A percentile compares a stretch with the other conserved stretches of the same genome.
Evolutionary conservation across 1,140 invertebrate species (phyloP).

Genomic region (Delia radicum): DNA sequence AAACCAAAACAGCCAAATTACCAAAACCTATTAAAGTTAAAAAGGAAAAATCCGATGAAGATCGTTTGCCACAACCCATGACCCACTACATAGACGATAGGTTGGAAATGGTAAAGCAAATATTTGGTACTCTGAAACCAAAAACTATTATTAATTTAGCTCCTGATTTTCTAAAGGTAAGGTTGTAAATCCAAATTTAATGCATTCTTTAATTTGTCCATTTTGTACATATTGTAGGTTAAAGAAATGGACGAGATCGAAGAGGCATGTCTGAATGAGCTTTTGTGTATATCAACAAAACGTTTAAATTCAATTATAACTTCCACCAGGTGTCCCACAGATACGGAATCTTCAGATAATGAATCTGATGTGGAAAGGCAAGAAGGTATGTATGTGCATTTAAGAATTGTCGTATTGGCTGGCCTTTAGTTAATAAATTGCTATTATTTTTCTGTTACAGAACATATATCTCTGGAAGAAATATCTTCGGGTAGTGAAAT

Average conservation of each 20-base stretch:
- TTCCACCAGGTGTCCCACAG: conserved; percentile 59
- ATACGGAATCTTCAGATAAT: conserved; percentile 58
- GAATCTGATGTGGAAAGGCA: conserved; percentile 56
- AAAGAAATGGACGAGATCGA: conserved; percentile 63
- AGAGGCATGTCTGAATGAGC: conserved; percentile 65
- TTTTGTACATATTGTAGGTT: conserved; percentile 41
- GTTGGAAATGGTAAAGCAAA: conserved; percentile 65
- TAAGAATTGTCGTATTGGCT: background rate
- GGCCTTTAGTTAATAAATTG: background rate
- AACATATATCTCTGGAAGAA: conserved; percentile 63
- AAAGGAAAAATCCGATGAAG: conserved; percentile 50
- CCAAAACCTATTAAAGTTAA: conserved; percentile 50
- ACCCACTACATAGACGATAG: conserved; percentile 65
- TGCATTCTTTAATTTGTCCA: background rate
- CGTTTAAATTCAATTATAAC: conserved; percentile 60
- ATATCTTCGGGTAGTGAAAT: conserved; percentile 61
- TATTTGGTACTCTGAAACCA: conserved; percentile 63
- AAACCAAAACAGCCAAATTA: conserved; percentile 40
- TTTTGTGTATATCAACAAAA: conserved; percentile 63
- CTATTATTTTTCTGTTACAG: conserved; percentile 36
- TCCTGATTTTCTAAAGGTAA: conserved; percentile 61
- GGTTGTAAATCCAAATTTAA: background rate
- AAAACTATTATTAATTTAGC: conserved; percentile 65
- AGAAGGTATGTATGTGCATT: conserved; percentile 34
- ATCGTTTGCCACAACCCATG: conserved; percentile 53